Evolutionary conservation across 1,140 invertebrate species (phyloP).

Genomic region (Platorchestia sp.): DNA sequence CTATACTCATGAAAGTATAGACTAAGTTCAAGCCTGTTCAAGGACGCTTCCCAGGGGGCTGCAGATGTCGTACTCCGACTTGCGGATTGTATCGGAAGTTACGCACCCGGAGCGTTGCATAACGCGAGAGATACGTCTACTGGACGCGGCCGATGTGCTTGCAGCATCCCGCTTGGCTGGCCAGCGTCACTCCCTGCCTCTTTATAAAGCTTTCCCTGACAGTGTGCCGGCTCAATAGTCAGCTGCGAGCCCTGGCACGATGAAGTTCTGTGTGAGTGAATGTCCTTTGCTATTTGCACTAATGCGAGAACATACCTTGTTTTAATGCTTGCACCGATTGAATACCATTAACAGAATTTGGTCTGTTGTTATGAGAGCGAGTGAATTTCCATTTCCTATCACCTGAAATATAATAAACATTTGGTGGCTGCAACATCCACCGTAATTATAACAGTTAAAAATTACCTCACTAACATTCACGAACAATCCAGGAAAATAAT

Average conservation of each 20-base stretch:
- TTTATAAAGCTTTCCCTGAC: constrained; percentile 17
- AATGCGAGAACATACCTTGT: not conserved
- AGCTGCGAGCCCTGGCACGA: not conserved
- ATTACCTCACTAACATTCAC: not conserved
- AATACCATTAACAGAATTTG: not conserved
- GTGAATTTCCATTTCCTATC: not conserved
- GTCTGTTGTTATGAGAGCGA: not conserved
- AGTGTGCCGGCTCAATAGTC: not conserved
- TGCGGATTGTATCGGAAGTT: not conserved
- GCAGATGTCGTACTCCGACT: not conserved
- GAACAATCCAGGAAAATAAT: not conserved
- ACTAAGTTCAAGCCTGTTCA: not conserved
- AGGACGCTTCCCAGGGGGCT: not conserved
- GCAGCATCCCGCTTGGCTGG: not conserved
- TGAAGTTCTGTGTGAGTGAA: constrained; percentile 36
- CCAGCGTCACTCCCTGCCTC: not conserved
- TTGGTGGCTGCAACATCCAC: not conserved
- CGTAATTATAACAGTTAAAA: not conserved
- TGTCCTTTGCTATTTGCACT: not conserved
- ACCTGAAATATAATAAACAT: not conserved
- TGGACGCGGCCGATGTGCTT: not conserved
- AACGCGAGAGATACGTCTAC: not conserved
- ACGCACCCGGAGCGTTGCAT: not conserved
- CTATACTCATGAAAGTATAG: not conserved
- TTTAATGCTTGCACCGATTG: not conserved